These are phyloP conservation scores for Temnothorax ravouxi DNA, from an alignment of 2,888 invertebrate genomes.

Conservation along the genomic window DNA sequence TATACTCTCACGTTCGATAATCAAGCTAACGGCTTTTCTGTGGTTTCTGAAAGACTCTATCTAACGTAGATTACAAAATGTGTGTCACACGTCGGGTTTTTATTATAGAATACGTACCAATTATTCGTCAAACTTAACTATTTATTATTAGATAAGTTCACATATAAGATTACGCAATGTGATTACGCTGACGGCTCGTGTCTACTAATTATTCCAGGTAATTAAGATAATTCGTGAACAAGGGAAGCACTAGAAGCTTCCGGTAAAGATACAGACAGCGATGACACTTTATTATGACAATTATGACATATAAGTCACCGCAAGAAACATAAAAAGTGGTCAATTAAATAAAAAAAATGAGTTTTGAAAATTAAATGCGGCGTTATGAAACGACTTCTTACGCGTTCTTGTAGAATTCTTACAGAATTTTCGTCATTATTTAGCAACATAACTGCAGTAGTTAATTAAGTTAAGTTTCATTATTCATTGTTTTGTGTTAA, in stretches of 20 bases:
- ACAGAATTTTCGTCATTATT: not conserved
- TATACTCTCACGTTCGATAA: not conserved
- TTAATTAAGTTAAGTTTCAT: not conserved
- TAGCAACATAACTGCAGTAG: not conserved
- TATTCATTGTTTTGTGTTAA: not conserved
- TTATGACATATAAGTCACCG: not conserved
- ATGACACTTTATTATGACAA: not conserved
- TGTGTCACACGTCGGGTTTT: not conserved
- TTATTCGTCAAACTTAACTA: not conserved
- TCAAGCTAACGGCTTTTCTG: not conserved
- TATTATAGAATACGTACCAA: not conserved
- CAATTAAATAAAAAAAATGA: not conserved
- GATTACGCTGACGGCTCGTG: not conserved
- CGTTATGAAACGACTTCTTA: not conserved
- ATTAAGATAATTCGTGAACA: not conserved
- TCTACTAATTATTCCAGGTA: not conserved
- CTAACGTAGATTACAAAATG: not conserved
- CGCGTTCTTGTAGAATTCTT: not conserved
- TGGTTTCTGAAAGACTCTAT: not conserved
- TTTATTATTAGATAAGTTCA: conserved; percentile 1
- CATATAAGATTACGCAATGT: not conserved
- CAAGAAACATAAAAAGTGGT: not conserved
- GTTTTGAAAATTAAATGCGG: not conserved
- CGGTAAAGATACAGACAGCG: not conserved
- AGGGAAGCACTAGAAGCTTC: not conserved